A percentile compares a stretch with the other conserved stretches of the same genome.
These are phyloP conservation scores for Pyrrhura leucotis DNA, from an alignment of 2,797 vertebrate species.

Conservation along the genomic window DNA sequence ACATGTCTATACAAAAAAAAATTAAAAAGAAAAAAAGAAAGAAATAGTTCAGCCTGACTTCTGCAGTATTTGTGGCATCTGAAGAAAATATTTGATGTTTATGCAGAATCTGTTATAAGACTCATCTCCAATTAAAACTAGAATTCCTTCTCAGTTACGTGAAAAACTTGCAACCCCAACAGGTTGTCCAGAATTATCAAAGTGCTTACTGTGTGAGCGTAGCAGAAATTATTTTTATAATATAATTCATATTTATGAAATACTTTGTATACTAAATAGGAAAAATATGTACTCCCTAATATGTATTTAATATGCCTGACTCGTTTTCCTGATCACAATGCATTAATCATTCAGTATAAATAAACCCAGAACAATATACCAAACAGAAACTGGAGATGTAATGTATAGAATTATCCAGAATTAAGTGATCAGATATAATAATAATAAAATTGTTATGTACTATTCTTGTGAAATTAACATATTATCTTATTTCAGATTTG, in stretches of 20 bases:
- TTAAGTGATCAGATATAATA: constrained; percentile 80
- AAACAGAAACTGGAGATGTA: constrained; percentile 75
- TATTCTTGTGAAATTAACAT: constrained; percentile 78
- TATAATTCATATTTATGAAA: constrained; percentile 99
- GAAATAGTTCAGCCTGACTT: constrained; percentile 64
- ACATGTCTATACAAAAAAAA: constrained; percentile 78
- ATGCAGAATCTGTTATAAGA: constrained; percentile 76
- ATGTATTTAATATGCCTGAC: constrained; percentile 86
- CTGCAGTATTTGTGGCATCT: constrained; percentile 74
- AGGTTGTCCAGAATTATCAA: constrained; percentile 82
- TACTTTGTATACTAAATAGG: constrained; percentile 98
- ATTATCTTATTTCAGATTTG: constrained; percentile 75
- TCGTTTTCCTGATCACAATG: constrained; percentile 83
- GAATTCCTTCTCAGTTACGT: constrained; percentile 75
- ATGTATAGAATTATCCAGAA: constrained; percentile 79
- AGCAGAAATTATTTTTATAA: constrained; percentile 99
- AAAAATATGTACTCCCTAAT: constrained; percentile 82
- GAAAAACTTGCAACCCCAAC: constrained; percentile 79
- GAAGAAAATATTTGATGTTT: constrained; percentile 74
- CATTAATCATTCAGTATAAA: constrained; percentile 82
- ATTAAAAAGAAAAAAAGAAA: constrained; percentile 31
- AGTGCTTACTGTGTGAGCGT: constrained; percentile 99
- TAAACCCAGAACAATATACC: constrained; percentile 77
- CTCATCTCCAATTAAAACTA: constrained; percentile 74
- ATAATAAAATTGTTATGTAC: constrained; percentile 74